Percentiles rank a stretch among this genome's conserved stretches.
Evolutionary conservation across 37 sponge, comb jelly and placozoan genomes (phyloP).

Genomic region (Crambe crambe): DNA sequence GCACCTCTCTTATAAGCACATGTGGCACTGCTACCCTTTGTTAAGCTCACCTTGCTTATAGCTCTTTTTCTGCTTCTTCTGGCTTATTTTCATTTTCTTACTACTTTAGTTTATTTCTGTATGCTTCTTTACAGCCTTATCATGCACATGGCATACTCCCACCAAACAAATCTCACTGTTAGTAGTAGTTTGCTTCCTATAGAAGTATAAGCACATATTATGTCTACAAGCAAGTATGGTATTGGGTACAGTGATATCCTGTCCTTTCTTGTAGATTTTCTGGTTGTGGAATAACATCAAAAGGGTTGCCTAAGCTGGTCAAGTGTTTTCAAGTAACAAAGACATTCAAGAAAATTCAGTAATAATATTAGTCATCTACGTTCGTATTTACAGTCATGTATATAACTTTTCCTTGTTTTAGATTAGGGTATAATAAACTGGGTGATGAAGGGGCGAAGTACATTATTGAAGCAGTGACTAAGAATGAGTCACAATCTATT

Average conservation of each 20-base stretch:
- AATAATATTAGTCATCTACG: background rate
- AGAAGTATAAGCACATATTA: no score
- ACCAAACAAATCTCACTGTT: no score
- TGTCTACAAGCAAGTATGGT: background rate
- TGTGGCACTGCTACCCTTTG: no score
- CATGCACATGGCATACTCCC: no score
- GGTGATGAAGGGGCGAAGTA: constrained; percentile 30
- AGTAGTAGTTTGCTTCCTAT: no score
- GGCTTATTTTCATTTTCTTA: no score
- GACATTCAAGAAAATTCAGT: constrained; percentile 20
- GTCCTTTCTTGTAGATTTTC: constrained; percentile 2
- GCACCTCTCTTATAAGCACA: no score
- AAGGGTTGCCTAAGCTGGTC: constrained; percentile 3
- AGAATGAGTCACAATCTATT: constrained; percentile 7
- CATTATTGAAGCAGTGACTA: background rate
- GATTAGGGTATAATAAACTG: constrained; percentile 19
- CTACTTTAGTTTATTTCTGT: no score
- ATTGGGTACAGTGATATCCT: no score
- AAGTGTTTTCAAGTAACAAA: constrained; percentile 3
- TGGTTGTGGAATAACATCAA: constrained; percentile 24
- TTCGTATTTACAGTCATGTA: background rate
- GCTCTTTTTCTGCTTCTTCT: no score
- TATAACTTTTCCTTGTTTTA: background rate
- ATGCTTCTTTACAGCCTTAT: no score
- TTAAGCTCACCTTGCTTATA: no score